Base-by-base conservation (phyloP, 2,797 vertebrate species). In the Distichodus sexfasciatus region DNA sequence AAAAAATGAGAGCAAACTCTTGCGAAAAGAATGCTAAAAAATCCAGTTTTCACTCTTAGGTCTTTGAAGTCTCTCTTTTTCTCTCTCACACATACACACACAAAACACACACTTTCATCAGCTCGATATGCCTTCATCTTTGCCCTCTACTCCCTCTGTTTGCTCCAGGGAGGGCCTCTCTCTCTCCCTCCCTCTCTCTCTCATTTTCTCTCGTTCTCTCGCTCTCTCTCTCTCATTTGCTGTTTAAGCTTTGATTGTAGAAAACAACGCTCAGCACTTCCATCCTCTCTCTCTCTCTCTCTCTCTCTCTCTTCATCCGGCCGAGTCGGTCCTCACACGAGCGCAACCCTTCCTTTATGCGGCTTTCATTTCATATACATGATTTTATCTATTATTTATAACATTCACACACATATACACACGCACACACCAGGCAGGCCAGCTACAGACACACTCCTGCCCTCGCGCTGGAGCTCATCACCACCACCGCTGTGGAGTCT, bases 331-430 rank as follows among this genome's bases (percentile, higher is more conserved):
- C 60, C 50, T 58, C 65, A 55, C 48, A 61, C 57, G 58, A 44
- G 29, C 63, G 28, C 41, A 33, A 26, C 41, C 46, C 81, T 85
- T 84, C 84, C 85, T 82, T 84, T 83, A 78, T 83, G 67, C 79
- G 55, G 74, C 83, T 82, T 83, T 79, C 78, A 79, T 84, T 87
- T 61, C 76, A 75, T 60, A 36, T 51, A 43, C 64, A 55, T 23
- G 74, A 80, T 85, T n/a, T 83, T 86, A 86, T 87, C 86, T 90
- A 87, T 87, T 87, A 90, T 90, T 89, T 88, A 88, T 80, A 83
- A 84, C 85, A 83, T 83, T 77, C 57, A 23, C 43, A 53, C 61
- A 33, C 54, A 47, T 41, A 40, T 61, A 54, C 46, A 44, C 12
- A 12, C 7, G 14, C 33, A 40, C 41, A 36, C 40, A 23, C 41